A percentile compares a stretch with the other conserved stretches of the same genome.
phyloP scores from a whole-genome alignment of 2,113 vertebrate species.

The Sinosuthora webbiana region DNA sequence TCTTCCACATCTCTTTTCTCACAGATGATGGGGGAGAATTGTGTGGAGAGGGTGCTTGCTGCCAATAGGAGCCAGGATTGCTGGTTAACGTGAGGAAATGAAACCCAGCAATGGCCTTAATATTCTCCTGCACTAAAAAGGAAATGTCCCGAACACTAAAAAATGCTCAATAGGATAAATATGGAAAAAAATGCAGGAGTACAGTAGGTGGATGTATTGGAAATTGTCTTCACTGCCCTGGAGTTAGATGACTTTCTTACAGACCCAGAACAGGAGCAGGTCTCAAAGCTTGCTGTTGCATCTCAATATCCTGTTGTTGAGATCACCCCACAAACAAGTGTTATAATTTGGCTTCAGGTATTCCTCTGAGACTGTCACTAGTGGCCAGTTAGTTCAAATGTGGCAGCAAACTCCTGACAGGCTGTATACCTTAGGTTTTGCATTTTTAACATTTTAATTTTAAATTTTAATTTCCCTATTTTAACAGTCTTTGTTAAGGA shows the following conservation, averaged over 20 bases:
- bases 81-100: neutral
- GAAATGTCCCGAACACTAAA: neutral
- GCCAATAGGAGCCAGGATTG: slow-evolving; percentile 4
- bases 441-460: neutral
- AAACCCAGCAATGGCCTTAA: slow-evolving; percentile 1
- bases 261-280: neutral
- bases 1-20: slow-evolving; percentile 60
- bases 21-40: slow-evolving; percentile 43
- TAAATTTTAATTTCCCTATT: neutral
- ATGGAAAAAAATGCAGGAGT: neutral
- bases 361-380: neutral
- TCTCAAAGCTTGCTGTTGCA: neutral
- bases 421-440: neutral
- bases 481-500: neutral
- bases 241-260: neutral
- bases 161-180: neutral
- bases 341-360: neutral
- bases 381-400: neutral
- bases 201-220: neutral
- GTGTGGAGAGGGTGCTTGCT: neutral
- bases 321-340: neutral
- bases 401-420: neutral
- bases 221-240: neutral
- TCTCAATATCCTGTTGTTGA: neutral
- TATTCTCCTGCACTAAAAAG: neutral